These are phyloP conservation scores for Apostichopus leukothele DNA, from an alignment of 53 echinoderm and acorn worm genomes.

Conservation along the genomic window DNA sequence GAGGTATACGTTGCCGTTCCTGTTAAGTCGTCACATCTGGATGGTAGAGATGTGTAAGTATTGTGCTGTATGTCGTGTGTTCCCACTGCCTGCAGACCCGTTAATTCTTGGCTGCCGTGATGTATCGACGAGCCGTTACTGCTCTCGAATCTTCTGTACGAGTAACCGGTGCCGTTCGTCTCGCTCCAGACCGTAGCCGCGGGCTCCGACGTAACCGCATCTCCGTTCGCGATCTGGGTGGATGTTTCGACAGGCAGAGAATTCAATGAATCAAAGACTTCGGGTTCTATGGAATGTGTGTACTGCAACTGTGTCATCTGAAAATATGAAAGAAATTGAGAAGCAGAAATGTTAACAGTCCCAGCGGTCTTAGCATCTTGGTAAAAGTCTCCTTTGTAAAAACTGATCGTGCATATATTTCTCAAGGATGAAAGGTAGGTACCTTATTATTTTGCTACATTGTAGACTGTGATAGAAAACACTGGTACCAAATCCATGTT, in stretches of 20 bases:
- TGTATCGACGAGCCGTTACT: not conserved
- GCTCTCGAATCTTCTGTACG: not conserved
- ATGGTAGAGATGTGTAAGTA: not conserved
- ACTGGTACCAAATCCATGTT: no score
- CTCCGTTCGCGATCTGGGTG: not conserved
- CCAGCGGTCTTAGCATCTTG: not conserved
- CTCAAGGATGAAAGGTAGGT: no score
- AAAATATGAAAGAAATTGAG: not conserved
- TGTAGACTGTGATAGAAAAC: no score
- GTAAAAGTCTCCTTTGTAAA: not conserved
- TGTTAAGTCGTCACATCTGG: not conserved
- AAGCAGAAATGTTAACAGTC: not conserved
- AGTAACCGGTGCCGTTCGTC: not conserved
- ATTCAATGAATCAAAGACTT: slow-evolving; percentile 31
- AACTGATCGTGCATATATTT: no score
- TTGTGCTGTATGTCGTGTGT: not conserved
- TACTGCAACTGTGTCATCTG: slow-evolving; percentile 30
- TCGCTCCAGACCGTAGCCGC: not conserved
- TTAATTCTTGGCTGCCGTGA: not conserved
- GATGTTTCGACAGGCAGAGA: not conserved
- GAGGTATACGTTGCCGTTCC: no score
- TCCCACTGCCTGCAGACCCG: slow-evolving; percentile 5
- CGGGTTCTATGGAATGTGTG: slow-evolving; percentile 1
- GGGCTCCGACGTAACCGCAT: not conserved
- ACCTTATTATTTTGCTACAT: no score